Base-by-base conservation (phyloP, 2,797 vertebrate genomes). In the Xyrichtys novacula region DNA sequence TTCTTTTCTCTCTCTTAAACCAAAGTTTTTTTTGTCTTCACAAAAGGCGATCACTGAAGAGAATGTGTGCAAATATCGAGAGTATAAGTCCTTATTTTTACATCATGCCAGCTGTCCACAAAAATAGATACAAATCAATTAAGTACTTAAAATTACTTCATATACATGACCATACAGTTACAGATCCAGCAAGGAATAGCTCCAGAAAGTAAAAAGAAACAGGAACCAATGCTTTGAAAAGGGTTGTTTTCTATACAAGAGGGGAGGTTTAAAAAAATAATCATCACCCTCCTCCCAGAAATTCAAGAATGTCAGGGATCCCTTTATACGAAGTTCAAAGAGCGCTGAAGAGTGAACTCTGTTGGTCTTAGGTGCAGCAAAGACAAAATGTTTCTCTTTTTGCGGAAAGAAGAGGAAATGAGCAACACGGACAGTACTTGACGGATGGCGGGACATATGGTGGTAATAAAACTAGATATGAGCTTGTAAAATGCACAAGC, bases 61-160 rank as follows among this genome's bases (percentile, higher is more conserved):
- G 71, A 81, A 76, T 16, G 55, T 89, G 87, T 87, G 80, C 83
- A 89, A 87, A 89, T 82, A 83, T 80, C 60, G 62, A 75, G 55
- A 81, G 25, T 67, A 64, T 59, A 72, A 71, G 67, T 81, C 61
- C 53, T 58, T 73, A 23, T 78, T 68, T 78, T 74, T 46, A 83
- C 59, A 80, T 74, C 78, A 85, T 86, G 80, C 71, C 81, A 81
- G 75, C 61, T 67, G 57, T 83, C 78, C 83, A 89, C 78, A 81
- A 85, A 90, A 81, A 81, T 65, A 81, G 22, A 78, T 71, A 76
- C 14, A 78, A 80, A 83, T 78, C 8, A 81, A 78, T 44, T 61
- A 78, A 57, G 69, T 68, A 88, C 76, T 80, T 71, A 76, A 82
- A 85, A 74, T 70, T 17, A 86, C 57, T 69, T 81, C 57, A 76